Percentiles rank a stretch among this genome's conserved stretches.
Conservation (phyloP, 2,888 invertebrate genomes). For the Pristionchus japonicus region DNA sequence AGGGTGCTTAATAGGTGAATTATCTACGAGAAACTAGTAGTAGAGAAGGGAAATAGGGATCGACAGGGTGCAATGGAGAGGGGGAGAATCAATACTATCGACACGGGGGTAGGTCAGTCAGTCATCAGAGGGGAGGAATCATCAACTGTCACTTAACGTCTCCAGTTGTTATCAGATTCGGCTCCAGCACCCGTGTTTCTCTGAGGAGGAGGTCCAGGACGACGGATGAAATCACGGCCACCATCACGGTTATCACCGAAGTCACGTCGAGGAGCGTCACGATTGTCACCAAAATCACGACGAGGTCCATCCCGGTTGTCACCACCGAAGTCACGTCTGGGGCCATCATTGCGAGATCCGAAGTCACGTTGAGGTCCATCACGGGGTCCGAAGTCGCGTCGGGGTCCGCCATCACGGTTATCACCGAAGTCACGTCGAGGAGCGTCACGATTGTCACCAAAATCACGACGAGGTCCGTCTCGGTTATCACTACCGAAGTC, state of each 20-base stretch:
- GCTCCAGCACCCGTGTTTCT: conserved; percentile 11
- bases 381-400: not conserved
- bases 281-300: not conserved
- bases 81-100: not conserved
- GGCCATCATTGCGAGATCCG: not conserved
- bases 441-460: not conserved
- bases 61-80: not conserved
- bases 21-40: conserved; percentile 18
- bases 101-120: not conserved
- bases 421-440: not conserved
- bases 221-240: not conserved
- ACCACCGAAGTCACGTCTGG: not conserved
- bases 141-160: conserved; percentile 21
- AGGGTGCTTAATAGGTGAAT: not conserved
- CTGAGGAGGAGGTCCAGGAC: conserved; percentile 6
- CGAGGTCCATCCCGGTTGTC: not conserved
- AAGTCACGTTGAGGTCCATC: not conserved
- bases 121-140: not conserved
- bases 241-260: not conserved
- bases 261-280: not conserved
- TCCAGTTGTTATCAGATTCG: conserved; percentile 34
- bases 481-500: not conserved
- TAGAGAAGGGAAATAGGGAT: not conserved
- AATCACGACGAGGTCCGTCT: not conserved
- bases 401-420: not conserved